Conservation (phyloP, 2,797 vertebrate genomes). For the Sphaeramia orbicularis region DNA sequence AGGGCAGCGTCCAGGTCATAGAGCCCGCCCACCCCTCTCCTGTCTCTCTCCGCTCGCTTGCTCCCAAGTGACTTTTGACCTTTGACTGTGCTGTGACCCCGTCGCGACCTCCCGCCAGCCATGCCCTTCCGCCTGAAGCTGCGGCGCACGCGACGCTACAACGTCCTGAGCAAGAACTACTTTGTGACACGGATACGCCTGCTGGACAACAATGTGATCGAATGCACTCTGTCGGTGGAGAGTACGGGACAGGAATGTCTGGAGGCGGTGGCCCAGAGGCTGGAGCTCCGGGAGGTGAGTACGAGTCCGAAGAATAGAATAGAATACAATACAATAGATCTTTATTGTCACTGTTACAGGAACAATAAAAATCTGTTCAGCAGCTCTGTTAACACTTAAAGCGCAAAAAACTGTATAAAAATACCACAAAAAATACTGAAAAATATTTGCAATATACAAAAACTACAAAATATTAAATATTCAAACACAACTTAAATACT, state of each 20-base stretch:
- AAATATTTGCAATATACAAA: too few relatives aligned
- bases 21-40: slow-evolving; percentile 58
- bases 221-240: slow-evolving; percentile 95
- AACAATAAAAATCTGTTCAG: too few relatives aligned
- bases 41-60: slow-evolving; percentile 41
- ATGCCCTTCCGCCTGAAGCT: slow-evolving; percentile 97
- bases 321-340: too few relatives aligned
- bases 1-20: slow-evolving; percentile 76
- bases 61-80: slow-evolving; percentile 68
- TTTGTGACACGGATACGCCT: slow-evolving; percentile 95
- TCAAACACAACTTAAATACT: too few relatives aligned
- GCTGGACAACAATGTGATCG: slow-evolving; percentile 92
- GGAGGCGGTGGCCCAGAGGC: slow-evolving; percentile 94
- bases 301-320: too few relatives aligned
- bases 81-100: slow-evolving; percentile 55
- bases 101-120: slow-evolving; percentile 70
- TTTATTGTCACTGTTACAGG: too few relatives aligned
- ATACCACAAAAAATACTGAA: too few relatives aligned
- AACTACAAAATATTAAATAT: too few relatives aligned
- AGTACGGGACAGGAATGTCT: slow-evolving; percentile 97
- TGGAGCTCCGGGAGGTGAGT: slow-evolving; percentile 94
- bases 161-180: slow-evolving; percentile 97
- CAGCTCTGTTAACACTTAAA: too few relatives aligned
- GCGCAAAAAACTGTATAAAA: too few relatives aligned
- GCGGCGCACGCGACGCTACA: slow-evolving; percentile 94